Percentiles rank a stretch among this genome's conserved stretches.
Evolutionary conservation across 2,888 invertebrate genomes (phyloP).

Genomic region (Polyommatus iphigenia): DNA sequence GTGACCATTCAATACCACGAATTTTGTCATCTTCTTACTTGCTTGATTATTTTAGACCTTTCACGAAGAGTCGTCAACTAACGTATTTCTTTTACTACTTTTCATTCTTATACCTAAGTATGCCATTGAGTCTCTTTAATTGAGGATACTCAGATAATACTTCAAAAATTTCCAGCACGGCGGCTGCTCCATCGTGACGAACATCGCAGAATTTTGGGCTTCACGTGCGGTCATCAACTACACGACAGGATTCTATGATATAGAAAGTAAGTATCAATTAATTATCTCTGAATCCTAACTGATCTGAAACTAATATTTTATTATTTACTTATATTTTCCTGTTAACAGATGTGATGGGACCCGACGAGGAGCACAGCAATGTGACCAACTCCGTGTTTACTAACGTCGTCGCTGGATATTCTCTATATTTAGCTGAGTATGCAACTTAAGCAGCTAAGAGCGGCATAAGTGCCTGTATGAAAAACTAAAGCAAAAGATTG

Average conservation of each 20-base stretch:
- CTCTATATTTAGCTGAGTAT: constrained; percentile 80
- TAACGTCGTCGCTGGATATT: constrained; percentile 79
- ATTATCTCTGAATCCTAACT: not conserved
- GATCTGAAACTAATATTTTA: not conserved
- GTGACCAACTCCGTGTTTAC: constrained; percentile 81
- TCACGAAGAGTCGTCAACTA: too few species aligned
- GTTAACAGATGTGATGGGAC: constrained; percentile 81
- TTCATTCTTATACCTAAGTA: too few species aligned
- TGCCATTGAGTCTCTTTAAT: too few species aligned
- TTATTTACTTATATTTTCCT: not conserved
- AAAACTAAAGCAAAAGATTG: not conserved
- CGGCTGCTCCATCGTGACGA: constrained; percentile 78
- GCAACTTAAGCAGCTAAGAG: constrained; percentile 38
- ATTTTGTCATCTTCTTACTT: too few species aligned
- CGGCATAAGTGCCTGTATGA: not conserved
- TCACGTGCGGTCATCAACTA: constrained; percentile 77
- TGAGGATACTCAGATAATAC: too few species aligned
- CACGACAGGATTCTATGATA: constrained; percentile 69
- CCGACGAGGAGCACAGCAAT: constrained; percentile 81
- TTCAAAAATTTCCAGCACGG: constrained; percentile 65
- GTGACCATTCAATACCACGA: too few species aligned
- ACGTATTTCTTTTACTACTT: too few species aligned
- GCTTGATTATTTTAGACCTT: too few species aligned
- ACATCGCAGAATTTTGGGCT: constrained; percentile 81
- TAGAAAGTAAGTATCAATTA: constrained; percentile 65